Base-by-base conservation (phyloP, 2,888 invertebrate genomes). In the Rotaria sp. region DNA sequence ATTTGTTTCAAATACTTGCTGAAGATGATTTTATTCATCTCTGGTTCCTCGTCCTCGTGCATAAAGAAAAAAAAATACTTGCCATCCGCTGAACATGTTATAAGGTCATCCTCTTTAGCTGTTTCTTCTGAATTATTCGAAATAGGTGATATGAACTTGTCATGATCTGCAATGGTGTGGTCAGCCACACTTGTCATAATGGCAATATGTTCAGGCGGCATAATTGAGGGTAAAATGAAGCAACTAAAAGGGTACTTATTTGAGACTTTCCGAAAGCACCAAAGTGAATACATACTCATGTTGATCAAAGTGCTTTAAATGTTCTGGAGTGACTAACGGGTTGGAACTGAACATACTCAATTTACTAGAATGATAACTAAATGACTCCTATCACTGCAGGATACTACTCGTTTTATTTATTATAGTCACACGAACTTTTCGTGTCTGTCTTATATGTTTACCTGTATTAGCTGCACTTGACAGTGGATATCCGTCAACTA, bases 21-120 rank as follows among this genome's bases (percentile, higher is more conserved):
- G 11, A 74, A 74, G 2, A 74, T 74, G 21, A 74, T 74, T 38
- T 74, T 74, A 35, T 74, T 13, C 74, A 74, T 74, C 1, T 74
- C 74, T 38, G 74, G 74, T 21, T 74, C 74, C 7, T 74, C 1
- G 38, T 74, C 74, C 38, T 74, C 74, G 21, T 74, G 74, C 74
- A 74, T 74, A 24, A 74, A 74, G 74, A n/a, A n/a, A n/a, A 74
- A 74, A 24, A 74, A 74, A 74, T 74, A 74, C 38, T 74, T 74
- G n/a, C 74, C 74, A 30, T 74, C 74, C 4, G 30, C 13, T 38
- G 74, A 74, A 21, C 74, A 74, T 15, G 18, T 21, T 38, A 74
- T 74, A 15, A 74, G 21, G 35, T 38, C 74, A 74, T 38, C 74
- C 11, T 30, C 30, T 30, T 26, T 35, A 13, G n/a, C n/a, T n/a